A percentile compares a stretch with the other conserved stretches of the same genome.
Conservation (phyloP, 2,888 invertebrate genomes). For the Atethmia centrago region DNA sequence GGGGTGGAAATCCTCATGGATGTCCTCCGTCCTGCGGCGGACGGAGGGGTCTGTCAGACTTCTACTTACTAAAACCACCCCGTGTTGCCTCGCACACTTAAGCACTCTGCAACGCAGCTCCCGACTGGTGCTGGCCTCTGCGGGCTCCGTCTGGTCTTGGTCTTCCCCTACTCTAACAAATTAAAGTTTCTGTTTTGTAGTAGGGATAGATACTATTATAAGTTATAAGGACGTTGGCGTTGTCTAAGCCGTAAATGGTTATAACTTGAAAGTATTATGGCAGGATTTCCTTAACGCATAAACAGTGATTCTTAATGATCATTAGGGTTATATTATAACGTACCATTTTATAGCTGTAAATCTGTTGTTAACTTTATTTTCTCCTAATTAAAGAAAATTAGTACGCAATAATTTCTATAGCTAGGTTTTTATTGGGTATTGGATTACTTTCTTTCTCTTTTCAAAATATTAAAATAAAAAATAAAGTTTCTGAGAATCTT, state of each 20-base stretch:
- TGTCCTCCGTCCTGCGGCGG: too few species aligned
- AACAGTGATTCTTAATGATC: constrained; percentile 5
- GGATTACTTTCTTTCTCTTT: neutral
- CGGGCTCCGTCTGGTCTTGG: too few species aligned
- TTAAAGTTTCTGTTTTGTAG: neutral
- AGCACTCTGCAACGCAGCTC: too few species aligned
- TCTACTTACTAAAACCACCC: too few species aligned
- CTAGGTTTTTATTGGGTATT: neutral
- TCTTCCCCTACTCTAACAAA: neutral
- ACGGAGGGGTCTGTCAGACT: too few species aligned
- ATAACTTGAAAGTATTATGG: constrained; percentile 11
- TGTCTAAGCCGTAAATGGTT: neutral
- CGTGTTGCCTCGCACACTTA: too few species aligned
- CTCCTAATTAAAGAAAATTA: neutral
- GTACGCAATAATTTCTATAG: neutral
- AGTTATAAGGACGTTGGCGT: constrained; percentile 16
- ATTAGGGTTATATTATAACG: constrained; percentile 15
- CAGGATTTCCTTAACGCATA: constrained; percentile 41
- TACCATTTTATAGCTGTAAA: constrained; percentile 1
- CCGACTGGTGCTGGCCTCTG: too few species aligned
- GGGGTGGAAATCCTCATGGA: too few species aligned
- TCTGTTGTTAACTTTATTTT: constrained; percentile 12
- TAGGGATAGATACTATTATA: neutral
- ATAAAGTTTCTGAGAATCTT: neutral
- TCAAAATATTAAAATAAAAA: neutral